A percentile compares a stretch with the other conserved stretches of the same genome.
Conservation (phyloP, 1,140 invertebrate genomes). For the Drosophila ananassae region DNA sequence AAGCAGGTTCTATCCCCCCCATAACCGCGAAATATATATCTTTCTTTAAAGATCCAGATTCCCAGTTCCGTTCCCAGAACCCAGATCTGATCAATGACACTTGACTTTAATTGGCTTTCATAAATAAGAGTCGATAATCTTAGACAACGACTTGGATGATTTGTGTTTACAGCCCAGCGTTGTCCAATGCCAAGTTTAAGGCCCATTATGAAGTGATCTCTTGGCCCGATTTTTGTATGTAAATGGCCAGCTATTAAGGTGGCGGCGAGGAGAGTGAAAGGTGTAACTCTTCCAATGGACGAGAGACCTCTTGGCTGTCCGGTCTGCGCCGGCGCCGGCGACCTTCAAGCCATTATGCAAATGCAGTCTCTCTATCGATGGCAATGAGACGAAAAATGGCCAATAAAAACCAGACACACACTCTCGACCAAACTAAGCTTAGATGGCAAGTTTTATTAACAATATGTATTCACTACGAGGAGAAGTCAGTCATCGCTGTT, state of each 20-base stretch:
- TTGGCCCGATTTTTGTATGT: constrained; percentile 44
- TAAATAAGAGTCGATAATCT: constrained; percentile 23
- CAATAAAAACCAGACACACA: constrained; percentile 40
- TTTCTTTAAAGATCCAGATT: constrained; percentile 24
- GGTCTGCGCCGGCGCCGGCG: constrained; percentile 20
- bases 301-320: constrained; percentile 44
- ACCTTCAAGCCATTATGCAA: constrained; percentile 72
- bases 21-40: neutral
- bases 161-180: constrained; percentile 5
- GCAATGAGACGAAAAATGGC: constrained; percentile 50
- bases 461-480: constrained; percentile 44
- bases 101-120: constrained; percentile 42
- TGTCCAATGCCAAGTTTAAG: constrained; percentile 73
- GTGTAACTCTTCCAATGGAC: constrained; percentile 46
- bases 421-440: constrained; percentile 26
- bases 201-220: constrained; percentile 34
- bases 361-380: constrained; percentile 57
- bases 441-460: constrained; percentile 48
- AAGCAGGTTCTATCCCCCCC: constrained; percentile 37
- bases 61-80: constrained; percentile 45
- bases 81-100: constrained; percentile 41
- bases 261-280: constrained; percentile 59
- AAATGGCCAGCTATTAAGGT: constrained; percentile 27
- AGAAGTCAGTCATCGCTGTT: constrained; percentile 37
- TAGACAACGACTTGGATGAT: neutral